phyloP scores from a whole-genome alignment of 2,113 vertebrate genomes.

The Argyrosomus japonicus region DNA sequence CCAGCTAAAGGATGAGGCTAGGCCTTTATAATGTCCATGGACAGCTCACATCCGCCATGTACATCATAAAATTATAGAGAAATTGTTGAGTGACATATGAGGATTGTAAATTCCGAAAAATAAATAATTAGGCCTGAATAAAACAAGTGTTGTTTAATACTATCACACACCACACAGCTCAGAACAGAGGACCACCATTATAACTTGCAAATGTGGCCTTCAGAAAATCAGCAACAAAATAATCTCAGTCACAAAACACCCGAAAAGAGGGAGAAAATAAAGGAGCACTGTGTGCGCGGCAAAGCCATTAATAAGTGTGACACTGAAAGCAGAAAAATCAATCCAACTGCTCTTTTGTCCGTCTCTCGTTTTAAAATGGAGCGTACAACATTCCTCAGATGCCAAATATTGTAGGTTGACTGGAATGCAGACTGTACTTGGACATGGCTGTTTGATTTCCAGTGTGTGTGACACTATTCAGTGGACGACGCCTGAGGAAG shows the following conservation, averaged over 20 bases:
- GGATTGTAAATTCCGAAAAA: not conserved
- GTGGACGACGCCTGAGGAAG: slow-evolving; percentile 49
- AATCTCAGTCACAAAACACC: slow-evolving; percentile 49
- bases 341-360: slow-evolving; percentile 70
- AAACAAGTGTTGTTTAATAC: slow-evolving; percentile 15
- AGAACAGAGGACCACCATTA: slow-evolving; percentile 9
- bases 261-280: slow-evolving; percentile 56
- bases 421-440: slow-evolving; percentile 71
- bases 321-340: slow-evolving; percentile 55
- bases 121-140: slow-evolving; percentile 9
- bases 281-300: slow-evolving; percentile 55
- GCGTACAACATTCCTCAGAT: slow-evolving; percentile 71
- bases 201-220: slow-evolving; percentile 62
- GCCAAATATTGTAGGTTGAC: slow-evolving; percentile 69
- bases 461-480: slow-evolving; percentile 67
- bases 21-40: slow-evolving; percentile 14
- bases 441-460: slow-evolving; percentile 64
- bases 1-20: slow-evolving; percentile 34
- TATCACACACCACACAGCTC: not conserved
- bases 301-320: slow-evolving; percentile 64
- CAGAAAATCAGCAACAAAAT: slow-evolving; percentile 47
- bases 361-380: slow-evolving; percentile 53
- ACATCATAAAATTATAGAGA: slow-evolving; percentile 7
- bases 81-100: not conserved
- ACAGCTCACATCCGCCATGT: slow-evolving; percentile 2